A percentile compares a stretch with the other conserved stretches of the same genome.
phyloP scores from a whole-genome alignment of 2,113 vertebrate genomes.

The Tragulus kanchil region DNA sequence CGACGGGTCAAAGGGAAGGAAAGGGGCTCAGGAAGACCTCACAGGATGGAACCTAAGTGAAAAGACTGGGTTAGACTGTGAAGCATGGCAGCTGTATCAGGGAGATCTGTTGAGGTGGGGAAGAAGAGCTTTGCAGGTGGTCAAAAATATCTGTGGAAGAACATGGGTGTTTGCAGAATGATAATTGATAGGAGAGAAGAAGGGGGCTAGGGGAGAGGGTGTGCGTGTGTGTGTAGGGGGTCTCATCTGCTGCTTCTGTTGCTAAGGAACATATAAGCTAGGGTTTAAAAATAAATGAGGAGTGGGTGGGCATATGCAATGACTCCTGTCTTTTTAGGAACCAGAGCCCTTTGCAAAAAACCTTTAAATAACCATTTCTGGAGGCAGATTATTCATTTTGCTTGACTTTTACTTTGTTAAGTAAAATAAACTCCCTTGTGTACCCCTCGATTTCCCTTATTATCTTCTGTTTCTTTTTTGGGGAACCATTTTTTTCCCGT shows the following conservation, averaged over 20 bases:
- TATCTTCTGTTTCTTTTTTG: constrained; percentile 69
- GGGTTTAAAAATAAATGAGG: constrained; percentile 77
- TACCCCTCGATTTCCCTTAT: constrained; percentile 72
- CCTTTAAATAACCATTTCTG: constrained; percentile 83
- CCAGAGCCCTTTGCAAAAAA: constrained; percentile 82
- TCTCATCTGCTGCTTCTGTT: constrained; percentile 79
- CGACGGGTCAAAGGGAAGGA: not conserved
- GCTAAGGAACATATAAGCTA: constrained; percentile 81
- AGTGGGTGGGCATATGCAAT: constrained; percentile 75
- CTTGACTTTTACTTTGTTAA: constrained; percentile 75
- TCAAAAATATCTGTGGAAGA: constrained; percentile 26
- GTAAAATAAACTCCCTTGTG: constrained; percentile 78
- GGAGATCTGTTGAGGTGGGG: constrained; percentile 44
- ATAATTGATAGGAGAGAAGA: constrained; percentile 28
- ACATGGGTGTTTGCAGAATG: not conserved
- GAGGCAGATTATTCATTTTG: constrained; percentile 78
- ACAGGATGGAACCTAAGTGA: not conserved
- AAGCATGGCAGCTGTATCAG: not conserved
- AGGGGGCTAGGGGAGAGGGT: constrained; percentile 32
- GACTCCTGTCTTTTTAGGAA: constrained; percentile 80
- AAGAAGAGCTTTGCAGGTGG: constrained; percentile 32
- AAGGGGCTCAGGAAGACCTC: not conserved
- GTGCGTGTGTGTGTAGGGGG: constrained; percentile 70
- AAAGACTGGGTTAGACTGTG: not conserved
- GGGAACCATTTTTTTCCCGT: constrained; percentile 74